These are phyloP conservation scores for Apis dorsata DNA, from an alignment of 1,140 invertebrate species.

Conservation along the genomic window DNA sequence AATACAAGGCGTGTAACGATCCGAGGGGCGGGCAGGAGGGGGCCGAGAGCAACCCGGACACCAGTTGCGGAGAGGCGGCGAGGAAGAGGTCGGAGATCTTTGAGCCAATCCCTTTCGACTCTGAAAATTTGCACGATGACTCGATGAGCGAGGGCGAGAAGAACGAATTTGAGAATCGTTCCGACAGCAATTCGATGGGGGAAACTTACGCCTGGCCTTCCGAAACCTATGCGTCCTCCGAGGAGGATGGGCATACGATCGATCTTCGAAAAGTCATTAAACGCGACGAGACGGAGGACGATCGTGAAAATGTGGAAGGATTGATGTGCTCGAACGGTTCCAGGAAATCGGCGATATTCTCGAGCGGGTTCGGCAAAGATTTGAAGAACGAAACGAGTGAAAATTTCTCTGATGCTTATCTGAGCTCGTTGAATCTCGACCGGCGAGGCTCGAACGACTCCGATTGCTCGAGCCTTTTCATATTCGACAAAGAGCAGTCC, in stretches of 20 bases:
- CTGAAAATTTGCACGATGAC: no score
- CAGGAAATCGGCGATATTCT: not conserved
- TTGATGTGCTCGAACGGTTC: no score
- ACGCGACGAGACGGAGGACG: not conserved
- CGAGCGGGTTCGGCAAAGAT: not conserved
- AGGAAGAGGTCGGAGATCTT: not conserved
- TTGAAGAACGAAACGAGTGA: not conserved
- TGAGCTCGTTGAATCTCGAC: not conserved
- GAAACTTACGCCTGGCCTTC: not conserved
- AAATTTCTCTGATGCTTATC: not conserved
- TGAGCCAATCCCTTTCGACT: no score
- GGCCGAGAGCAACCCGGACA: not conserved
- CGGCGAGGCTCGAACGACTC: not conserved
- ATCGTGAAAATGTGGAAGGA: no score
- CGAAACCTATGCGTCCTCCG: not conserved
- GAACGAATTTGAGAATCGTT: accelerated
- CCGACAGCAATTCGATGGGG: not conserved
- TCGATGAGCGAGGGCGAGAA: no score
- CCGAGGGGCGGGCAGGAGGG: not conserved
- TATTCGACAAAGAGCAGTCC: not conserved
- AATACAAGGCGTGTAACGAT: slow-evolving; percentile 35
- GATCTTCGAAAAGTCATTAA: no score
- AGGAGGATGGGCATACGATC: not conserved
- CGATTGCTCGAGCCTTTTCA: not conserved
- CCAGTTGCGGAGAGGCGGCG: accelerated